Base-by-base conservation (phyloP, 2,797 vertebrate genomes). In the Helarctos malayanus region DNA sequence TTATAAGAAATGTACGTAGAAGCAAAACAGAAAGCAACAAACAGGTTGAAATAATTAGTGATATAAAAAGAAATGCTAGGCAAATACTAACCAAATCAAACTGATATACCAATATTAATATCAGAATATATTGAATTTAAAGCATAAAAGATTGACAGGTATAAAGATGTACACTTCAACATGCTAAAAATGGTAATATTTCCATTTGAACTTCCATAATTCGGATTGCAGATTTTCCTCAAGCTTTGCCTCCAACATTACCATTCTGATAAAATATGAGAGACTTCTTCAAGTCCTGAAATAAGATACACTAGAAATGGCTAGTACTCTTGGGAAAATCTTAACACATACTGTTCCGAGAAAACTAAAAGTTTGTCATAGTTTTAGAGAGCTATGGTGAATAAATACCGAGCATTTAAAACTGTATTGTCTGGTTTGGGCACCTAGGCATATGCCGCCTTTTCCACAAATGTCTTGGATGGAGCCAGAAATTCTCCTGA, bases 41-140 rank as follows among this genome's bases (percentile, higher is more conserved):
- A 88, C 91, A 75, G 16, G 8, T 27, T 88, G 13, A 84, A 88
- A 82, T 88, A 88, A 87, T 78, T 86, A 87, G 41, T n/a, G 9
- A 68, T 69, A 76, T 90, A 65, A 85, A 92, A 89, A 85, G 15
- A 92, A 47, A 57, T 19, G 9, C 6, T 25, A 75, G 32, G 32
- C 16, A 61, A 95, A 78, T 63, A 63, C 14, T 82, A 82, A 76
- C 8, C 45, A 93, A 92, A 82, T 78, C 16, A 87, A 93, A 11
- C 29, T 65, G 14, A 14, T 23, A 54, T 57, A 68, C 7, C 32
- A 78, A 87, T 52, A 59, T 45, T 76, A 89, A 89, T 59, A 71
- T 21, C 59, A 80, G 9, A 89, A 86, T 61, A 93, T 81, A 75
- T 2, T 86, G n/a, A 81, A 93, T 68, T 96, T 75, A 45, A 93